Percentiles rank a stretch among this genome's conserved stretches.
phyloP scores from a whole-genome alignment of 2,113 vertebrate genomes.

The Festucalex cinctus region DNA sequence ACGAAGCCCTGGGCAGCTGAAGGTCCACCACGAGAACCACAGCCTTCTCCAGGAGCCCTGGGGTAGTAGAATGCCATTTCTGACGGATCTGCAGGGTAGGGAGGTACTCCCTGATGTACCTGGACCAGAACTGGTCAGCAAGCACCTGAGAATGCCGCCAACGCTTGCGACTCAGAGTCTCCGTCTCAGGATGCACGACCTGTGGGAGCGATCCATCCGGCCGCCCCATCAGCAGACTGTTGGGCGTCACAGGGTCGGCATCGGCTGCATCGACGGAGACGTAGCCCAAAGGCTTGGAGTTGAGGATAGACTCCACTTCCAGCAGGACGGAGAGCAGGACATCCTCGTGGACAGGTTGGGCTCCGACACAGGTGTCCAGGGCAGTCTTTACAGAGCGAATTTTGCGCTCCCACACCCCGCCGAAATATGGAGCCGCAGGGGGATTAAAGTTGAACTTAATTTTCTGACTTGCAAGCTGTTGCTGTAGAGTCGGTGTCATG shows the following conservation, averaged over 20 bases:
- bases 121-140: slow-evolving; percentile 5
- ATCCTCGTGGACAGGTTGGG: not conserved
- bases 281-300: not conserved
- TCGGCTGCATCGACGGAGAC: not conserved
- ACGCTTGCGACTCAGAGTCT: not conserved
- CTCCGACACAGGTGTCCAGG: not conserved
- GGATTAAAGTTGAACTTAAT: slow-evolving; percentile 6
- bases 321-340: not conserved
- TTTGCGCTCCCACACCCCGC: not conserved
- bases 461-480: not conserved
- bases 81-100: not conserved
- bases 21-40: slow-evolving; percentile 5
- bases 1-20: not conserved
- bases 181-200: not conserved
- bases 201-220: not conserved
- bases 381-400: slow-evolving; percentile 2
- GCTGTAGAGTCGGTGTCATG: not conserved
- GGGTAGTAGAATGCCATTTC: slow-evolving; percentile 5
- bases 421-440: not conserved
- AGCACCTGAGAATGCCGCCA: slow-evolving; percentile 5
- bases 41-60: not conserved
- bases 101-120: slow-evolving; percentile 7
- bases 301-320: not conserved
- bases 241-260: not conserved
- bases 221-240: not conserved